Percentiles rank a stretch among this genome's conserved stretches.
Evolutionary conservation across 2,888 invertebrate genomes (phyloP).

Genomic region (Synergus gifuensis): DNA sequence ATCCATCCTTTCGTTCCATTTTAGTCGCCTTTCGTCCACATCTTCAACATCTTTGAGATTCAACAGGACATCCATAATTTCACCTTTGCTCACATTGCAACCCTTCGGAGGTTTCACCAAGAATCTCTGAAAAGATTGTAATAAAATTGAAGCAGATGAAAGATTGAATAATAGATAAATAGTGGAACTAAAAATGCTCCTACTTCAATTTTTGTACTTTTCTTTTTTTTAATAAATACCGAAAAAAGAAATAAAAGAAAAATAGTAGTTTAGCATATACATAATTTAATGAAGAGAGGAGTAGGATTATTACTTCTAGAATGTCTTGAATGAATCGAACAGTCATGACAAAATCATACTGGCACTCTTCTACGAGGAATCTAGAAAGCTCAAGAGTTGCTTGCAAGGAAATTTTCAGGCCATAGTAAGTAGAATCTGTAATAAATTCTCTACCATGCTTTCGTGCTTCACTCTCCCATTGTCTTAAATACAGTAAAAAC

Average conservation of each 20-base stretch:
- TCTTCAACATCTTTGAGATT: neutral
- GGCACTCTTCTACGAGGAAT: slow-evolving; percentile 34
- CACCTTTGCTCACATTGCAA: neutral
- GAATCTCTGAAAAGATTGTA: neutral
- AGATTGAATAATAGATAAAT: neutral
- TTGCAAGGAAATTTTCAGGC: slow-evolving; percentile 47
- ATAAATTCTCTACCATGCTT: neutral
- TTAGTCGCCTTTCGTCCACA: neutral
- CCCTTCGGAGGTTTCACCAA: neutral
- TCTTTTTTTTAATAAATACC: neutral
- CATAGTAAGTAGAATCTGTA: slow-evolving; percentile 2
- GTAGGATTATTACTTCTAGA: neutral
- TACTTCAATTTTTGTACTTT: neutral
- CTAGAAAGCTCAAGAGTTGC: slow-evolving; percentile 45
- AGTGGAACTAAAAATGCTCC: neutral
- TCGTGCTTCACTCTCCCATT: neutral
- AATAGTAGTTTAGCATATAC: neutral
- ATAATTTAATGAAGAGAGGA: neutral
- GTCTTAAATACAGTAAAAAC: neutral
- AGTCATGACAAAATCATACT: slow-evolving; percentile 50
- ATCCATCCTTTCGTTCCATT: neutral
- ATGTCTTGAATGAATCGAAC: slow-evolving; percentile 2
- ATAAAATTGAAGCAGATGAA: neutral
- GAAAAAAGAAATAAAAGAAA: neutral
- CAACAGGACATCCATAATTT: neutral